Conservation (phyloP, 2,113 vertebrate species). For the Labeo rohita region DNA sequence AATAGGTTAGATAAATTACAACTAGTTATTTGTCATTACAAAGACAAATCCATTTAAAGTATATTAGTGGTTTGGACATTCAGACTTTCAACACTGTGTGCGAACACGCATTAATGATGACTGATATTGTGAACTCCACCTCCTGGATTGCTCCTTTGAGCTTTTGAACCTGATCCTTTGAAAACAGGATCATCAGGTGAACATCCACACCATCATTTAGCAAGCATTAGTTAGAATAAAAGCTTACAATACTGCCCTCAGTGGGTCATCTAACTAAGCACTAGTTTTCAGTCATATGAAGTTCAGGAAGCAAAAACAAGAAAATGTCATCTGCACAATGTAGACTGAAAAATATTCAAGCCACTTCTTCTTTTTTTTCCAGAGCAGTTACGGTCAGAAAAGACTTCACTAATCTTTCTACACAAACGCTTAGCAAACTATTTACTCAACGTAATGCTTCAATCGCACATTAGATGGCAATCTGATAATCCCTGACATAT, state of each 20-base stretch:
- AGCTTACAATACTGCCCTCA: neutral
- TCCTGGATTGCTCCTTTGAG: neutral
- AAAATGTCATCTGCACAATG: neutral
- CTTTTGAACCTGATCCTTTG: neutral
- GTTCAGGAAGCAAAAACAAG: neutral
- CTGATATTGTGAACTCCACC: neutral
- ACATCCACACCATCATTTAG: neutral
- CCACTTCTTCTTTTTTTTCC: neutral
- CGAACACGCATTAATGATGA: neutral
- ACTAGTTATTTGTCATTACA: neutral
- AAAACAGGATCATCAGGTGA: neutral
- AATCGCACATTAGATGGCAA: slow-evolving; percentile 24
- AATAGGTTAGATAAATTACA: neutral
- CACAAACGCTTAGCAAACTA: slow-evolving; percentile 34
- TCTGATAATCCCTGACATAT: slow-evolving; percentile 54
- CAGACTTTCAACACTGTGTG: neutral
- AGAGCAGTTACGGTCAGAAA: neutral
- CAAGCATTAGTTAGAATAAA: slow-evolving; percentile 5
- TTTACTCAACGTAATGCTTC: slow-evolving; percentile 23
- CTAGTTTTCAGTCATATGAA: neutral
- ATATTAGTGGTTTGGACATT: neutral
- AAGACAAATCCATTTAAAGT: neutral
- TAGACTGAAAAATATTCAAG: neutral
- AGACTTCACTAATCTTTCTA: neutral
- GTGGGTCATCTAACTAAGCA: neutral